Evolutionary conservation across 1,140 invertebrate genomes (phyloP).

Genomic region (Zaprionus capensis): DNA sequence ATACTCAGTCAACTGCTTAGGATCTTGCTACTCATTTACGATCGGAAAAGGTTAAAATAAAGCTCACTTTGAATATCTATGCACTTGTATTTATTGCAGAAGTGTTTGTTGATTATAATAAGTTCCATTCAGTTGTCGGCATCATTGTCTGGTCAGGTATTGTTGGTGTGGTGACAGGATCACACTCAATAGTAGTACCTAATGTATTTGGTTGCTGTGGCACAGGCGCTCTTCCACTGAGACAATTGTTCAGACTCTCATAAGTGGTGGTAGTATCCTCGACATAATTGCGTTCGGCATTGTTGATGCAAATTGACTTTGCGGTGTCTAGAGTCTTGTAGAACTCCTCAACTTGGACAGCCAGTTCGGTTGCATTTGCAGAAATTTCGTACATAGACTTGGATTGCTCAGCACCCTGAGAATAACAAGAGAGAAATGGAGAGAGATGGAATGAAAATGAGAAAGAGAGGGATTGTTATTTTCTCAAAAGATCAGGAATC

Average conservation of each 20-base stretch:
- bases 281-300: conserved; percentile 50
- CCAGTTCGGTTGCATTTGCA: conserved; percentile 31
- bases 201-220: not conserved
- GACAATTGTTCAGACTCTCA: conserved; percentile 43
- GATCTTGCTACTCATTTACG: too few relatives aligned
- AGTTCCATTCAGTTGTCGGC: not conserved
- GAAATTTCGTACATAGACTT: conserved; percentile 53
- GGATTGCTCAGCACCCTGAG: conserved; percentile 51
- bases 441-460: not conserved
- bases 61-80: not conserved
- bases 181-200: not conserved
- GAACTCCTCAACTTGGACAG: conserved; percentile 16
- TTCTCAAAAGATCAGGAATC: not conserved
- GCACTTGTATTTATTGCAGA: not conserved
- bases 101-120: not conserved
- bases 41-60: not conserved
- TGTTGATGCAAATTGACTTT: conserved; percentile 35
- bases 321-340: conserved; percentile 20
- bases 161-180: too few relatives aligned
- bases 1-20: too few relatives aligned
- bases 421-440: not conserved
- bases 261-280: conserved; percentile 34
- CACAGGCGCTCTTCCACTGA: conserved; percentile 22
- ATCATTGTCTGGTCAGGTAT: not conserved
- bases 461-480: not conserved